These are phyloP conservation scores for Lycocorax pyrrhopterus DNA, from an alignment of 2,113 vertebrate species.

Conservation along the genomic window DNA sequence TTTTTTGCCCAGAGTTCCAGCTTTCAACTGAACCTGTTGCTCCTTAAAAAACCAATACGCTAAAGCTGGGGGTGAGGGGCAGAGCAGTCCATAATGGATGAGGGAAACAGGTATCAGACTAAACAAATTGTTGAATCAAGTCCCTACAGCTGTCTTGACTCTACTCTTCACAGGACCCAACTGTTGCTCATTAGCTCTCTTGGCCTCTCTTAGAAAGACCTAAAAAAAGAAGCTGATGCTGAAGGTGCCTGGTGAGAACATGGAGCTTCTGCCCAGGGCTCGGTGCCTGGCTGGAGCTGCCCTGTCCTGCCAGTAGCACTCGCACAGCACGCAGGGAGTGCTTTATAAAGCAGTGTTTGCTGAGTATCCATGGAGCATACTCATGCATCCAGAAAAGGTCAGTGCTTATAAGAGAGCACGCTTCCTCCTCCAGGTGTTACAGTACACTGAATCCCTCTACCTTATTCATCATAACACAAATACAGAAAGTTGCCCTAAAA, in stretches of 20 bases:
- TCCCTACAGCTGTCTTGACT: background rate
- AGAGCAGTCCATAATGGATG: background rate
- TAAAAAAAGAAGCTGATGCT: background rate
- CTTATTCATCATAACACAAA: accelerated
- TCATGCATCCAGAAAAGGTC: background rate
- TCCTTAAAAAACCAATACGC: background rate
- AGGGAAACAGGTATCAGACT: background rate
- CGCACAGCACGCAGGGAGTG: background rate
- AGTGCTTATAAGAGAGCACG: accelerated
- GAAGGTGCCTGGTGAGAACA: background rate
- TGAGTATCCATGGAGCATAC: background rate
- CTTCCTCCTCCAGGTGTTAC: background rate
- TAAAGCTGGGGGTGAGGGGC: background rate
- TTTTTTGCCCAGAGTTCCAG: background rate
- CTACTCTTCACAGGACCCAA: background rate
- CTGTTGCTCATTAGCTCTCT: background rate
- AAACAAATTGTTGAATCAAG: background rate
- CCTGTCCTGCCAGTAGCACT: background rate
- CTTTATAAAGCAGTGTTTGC: background rate
- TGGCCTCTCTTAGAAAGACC: background rate
- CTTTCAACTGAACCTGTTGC: background rate
- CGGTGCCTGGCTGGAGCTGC: background rate
- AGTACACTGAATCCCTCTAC: background rate
- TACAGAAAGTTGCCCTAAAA: background rate
- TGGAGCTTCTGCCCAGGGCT: background rate